These are phyloP conservation scores for Ophiothrix spiculata DNA, from an alignment of 35 echinoderm and acorn worm genomes.

Conservation along the genomic window DNA sequence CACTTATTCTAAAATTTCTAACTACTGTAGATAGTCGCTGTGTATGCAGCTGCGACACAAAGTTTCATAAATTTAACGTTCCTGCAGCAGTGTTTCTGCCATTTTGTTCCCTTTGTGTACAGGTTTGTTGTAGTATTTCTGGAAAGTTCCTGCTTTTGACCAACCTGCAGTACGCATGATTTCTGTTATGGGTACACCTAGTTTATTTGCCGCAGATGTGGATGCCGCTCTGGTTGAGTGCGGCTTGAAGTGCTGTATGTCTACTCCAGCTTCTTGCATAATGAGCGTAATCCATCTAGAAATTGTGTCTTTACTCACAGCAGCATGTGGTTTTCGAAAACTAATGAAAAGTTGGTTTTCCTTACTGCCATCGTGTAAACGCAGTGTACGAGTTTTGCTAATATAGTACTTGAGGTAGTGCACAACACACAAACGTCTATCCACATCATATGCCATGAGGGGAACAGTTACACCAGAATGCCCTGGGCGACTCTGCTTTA, in stretches of 20 bases:
- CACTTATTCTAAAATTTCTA: too few relatives aligned
- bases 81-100: constrained; percentile 11
- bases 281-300: not conserved
- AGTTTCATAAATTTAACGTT: too few relatives aligned
- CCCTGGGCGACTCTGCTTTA: too few relatives aligned
- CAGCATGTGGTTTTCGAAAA: constrained; percentile 4
- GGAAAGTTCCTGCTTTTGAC: constrained; percentile 20
- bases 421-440: too few relatives aligned
- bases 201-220: constrained; percentile 18
- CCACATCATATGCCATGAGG: too few relatives aligned
- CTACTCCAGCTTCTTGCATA: not conserved
- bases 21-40: too few relatives aligned
- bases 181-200: constrained; percentile 20
- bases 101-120: not conserved
- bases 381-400: too few relatives aligned
- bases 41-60: too few relatives aligned
- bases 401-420: too few relatives aligned
- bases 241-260: constrained; percentile 10
- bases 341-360: constrained; percentile 11
- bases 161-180: constrained; percentile 17
- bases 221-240: constrained; percentile 27
- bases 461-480: too few relatives aligned
- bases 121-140: constrained; percentile 13
- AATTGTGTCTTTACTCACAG: not conserved
- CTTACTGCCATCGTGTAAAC: not conserved